Evolutionary conservation across 1,140 invertebrate species (phyloP).

Genomic region (Brachionus asplanchnoidis): DNA sequence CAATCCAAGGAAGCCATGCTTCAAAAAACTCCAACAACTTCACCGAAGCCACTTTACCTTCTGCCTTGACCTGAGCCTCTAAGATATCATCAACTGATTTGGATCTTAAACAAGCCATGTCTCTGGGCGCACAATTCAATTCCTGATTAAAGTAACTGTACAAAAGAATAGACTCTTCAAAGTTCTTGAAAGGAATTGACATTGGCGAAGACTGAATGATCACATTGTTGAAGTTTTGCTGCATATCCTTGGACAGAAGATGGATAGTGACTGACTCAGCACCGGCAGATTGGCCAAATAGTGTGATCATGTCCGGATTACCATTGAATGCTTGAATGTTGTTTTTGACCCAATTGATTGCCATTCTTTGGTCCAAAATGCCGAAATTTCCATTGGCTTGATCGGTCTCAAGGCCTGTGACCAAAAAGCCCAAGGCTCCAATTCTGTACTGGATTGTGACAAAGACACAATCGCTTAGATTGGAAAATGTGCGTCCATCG

Average conservation of each 20-base stretch:
- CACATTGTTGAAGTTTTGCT: constrained; percentile 77
- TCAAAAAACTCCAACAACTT: constrained; percentile 41
- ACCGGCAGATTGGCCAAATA: constrained; percentile 93
- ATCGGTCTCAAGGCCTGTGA: constrained; percentile 33
- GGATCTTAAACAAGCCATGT: neutral
- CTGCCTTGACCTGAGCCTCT: neutral
- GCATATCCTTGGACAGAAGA: constrained; percentile 75
- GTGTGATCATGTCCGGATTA: constrained; percentile 69
- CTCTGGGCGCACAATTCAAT: neutral
- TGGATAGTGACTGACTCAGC: constrained; percentile 86
- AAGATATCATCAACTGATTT: neutral
- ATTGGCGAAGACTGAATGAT: constrained; percentile 58
- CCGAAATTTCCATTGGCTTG: constrained; percentile 47
- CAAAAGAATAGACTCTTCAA: neutral
- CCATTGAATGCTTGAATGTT: constrained; percentile 49
- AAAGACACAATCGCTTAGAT: constrained; percentile 71
- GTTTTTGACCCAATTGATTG: constrained; percentile 47
- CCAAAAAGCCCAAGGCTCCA: constrained; percentile 27
- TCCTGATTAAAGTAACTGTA: neutral
- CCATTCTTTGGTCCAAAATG: constrained; percentile 47
- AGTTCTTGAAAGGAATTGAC: constrained; percentile 38
- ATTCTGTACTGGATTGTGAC: constrained; percentile 91
- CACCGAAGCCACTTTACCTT: neutral
- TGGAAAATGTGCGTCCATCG: constrained; percentile 72
- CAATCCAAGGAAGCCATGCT: constrained; percentile 33